These are phyloP conservation scores for Semnopithecus entellus DNA, from an alignment of 2,113 vertebrate species.

Conservation along the genomic window DNA sequence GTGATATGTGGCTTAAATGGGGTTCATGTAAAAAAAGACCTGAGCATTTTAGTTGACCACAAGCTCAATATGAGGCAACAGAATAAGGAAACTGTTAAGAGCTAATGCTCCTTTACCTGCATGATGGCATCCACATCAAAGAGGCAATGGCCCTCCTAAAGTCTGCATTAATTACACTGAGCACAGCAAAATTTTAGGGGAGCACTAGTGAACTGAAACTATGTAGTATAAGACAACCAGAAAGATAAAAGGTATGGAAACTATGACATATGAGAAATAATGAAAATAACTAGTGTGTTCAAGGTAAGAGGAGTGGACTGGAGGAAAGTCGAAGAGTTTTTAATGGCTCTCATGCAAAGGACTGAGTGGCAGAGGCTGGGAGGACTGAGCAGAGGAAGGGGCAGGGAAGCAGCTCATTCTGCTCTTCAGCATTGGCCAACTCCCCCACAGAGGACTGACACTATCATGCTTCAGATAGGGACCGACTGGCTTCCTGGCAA, in stretches of 20 bases:
- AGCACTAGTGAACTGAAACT: background rate
- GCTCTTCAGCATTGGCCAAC: background rate
- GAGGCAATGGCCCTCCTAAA: background rate
- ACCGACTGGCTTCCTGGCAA: background rate
- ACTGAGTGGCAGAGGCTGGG: background rate
- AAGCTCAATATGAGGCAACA: background rate
- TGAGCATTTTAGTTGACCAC: background rate
- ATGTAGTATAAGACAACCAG: background rate
- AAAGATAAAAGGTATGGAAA: background rate
- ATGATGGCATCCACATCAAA: background rate
- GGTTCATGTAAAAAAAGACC: background rate
- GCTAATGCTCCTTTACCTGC: background rate
- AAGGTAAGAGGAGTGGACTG: background rate
- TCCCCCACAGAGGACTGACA: background rate
- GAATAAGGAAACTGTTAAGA: background rate
- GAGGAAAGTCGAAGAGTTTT: background rate
- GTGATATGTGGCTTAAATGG: background rate
- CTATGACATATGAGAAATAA: accelerated
- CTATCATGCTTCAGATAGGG: background rate
- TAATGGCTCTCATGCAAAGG: background rate
- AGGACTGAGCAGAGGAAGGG: background rate
- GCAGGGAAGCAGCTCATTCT: background rate
- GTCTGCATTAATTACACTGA: background rate
- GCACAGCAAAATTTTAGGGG: background rate
- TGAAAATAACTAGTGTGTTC: background rate